phyloP scores from a whole-genome alignment of 2,113 vertebrate species.

The Hypanus sabinus region DNA sequence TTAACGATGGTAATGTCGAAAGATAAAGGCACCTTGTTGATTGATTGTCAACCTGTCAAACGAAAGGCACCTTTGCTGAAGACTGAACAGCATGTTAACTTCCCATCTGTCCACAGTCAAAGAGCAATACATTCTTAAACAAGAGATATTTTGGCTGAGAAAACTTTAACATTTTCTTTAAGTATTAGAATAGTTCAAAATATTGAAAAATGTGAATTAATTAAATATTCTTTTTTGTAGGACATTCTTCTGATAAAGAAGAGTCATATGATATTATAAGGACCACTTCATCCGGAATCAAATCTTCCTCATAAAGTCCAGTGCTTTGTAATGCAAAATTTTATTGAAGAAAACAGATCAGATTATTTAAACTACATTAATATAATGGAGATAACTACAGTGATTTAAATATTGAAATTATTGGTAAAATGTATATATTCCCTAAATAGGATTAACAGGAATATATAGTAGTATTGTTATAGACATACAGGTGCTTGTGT shows the following conservation, averaged over 20 bases:
- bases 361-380: neutral
- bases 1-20: neutral
- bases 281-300: neutral
- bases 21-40: neutral
- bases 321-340: neutral
- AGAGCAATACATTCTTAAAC: neutral
- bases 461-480: neutral
- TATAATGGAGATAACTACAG: neutral
- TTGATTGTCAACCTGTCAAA: too few relatives aligned
- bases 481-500: neutral
- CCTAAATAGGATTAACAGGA: neutral
- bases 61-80: neutral
- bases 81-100: neutral
- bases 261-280: neutral
- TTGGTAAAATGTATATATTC: neutral
- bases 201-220: neutral
- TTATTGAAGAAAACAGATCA: neutral
- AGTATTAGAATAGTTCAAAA: neutral
- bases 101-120: neutral
- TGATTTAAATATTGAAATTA: neutral
- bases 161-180: too few relatives aligned
- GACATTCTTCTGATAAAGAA: conserved; percentile 59
- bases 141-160: neutral
- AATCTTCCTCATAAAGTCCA: neutral
- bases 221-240: conserved; percentile 42